Evolutionary conservation across 1,140 invertebrate species (phyloP), one percentile per base, ranked within the genome.

Genomic region (Drosophila fuyamai): DNA sequence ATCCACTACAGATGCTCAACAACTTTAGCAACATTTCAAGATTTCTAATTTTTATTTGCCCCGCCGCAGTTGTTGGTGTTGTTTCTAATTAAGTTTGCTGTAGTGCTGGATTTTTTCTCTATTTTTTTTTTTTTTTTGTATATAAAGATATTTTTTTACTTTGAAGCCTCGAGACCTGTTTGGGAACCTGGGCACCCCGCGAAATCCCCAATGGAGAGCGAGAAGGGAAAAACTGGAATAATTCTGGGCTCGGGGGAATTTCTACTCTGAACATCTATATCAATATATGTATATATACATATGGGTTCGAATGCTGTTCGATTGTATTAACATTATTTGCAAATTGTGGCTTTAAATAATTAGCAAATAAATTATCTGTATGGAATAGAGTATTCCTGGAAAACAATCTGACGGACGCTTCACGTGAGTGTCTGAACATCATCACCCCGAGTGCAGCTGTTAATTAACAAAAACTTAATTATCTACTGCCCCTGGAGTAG

Each of bases 21-120:
- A 77, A 66, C 78, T 79, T 47, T 61, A 70, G 67, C 72, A 71
- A 62, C 61, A 75, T 65, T 75, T 79, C 75, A 75, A 83, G 80
- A 82, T 82, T 82, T 82, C 80, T 82, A 83, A 82, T 82, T 82
- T 74, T 79, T 83, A 83, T 82, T 79, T 82, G 63, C 80, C 41
- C 27, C 47, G 56, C 47, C 59, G 66, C 59, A 58, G 56, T 55
- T 63, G 60, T 78, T 80, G 71, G 47, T 75, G 36, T 59, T 81
- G 59, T 70, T 83, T 83, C 80, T 82, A 82, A 82, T 82, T 83
- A 82, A 82, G 79, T 81, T 82, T 54, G 61, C 48, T 29, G 61
- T 68, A 68, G 65, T 68, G 65, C 46, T 65, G 51, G 61, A 41
- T 50, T 53, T 66, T 68, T 53, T 68, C 61, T 58, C 56, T 63